These are phyloP conservation scores for Solenopsis invicta DNA, from an alignment of 1,140 invertebrate genomes.

Conservation along the genomic window DNA sequence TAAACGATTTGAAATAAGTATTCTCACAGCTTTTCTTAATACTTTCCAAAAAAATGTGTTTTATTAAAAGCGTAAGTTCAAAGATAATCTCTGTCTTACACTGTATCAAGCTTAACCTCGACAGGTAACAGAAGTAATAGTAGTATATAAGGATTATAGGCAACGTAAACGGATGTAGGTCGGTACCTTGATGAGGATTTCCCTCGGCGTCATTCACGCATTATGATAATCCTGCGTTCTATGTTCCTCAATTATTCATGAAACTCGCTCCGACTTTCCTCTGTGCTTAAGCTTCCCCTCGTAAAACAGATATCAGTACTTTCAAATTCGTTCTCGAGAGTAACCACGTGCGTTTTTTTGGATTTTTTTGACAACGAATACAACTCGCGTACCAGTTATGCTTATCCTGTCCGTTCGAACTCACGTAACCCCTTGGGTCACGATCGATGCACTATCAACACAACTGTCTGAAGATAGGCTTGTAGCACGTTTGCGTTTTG, in stretches of 20 bases:
- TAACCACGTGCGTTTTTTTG: background rate
- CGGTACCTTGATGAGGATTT: slow-evolving; percentile 59
- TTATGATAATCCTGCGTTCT: slow-evolving; percentile 50
- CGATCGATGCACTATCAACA: slow-evolving; percentile 59
- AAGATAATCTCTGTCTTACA: slow-evolving; percentile 3
- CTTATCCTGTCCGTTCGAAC: slow-evolving; percentile 3
- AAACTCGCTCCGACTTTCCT: background rate
- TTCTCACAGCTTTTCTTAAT: background rate
- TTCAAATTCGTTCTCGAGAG: background rate
- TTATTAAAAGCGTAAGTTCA: background rate
- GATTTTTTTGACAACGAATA: background rate
- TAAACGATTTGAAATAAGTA: background rate
- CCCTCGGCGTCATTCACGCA: slow-evolving; percentile 57
- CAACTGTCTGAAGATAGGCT: slow-evolving; percentile 40
- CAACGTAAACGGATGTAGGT: slow-evolving; percentile 43
- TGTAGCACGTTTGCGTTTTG: slow-evolving; percentile 29
- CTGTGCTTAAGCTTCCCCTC: background rate
- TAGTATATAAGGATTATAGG: slow-evolving; percentile 32
- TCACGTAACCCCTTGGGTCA: slow-evolving; percentile 31
- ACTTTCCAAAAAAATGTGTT: background rate
- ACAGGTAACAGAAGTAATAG: slow-evolving; percentile 37
- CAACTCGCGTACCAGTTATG: background rate
- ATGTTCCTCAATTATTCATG: slow-evolving; percentile 59
- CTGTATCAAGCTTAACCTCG: slow-evolving; percentile 44
- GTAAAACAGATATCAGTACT: background rate